Evolutionary conservation across 2,888 invertebrate genomes (phyloP), one percentile per base, ranked within the genome.

Genomic region (Agrenia bidenticulata): DNA sequence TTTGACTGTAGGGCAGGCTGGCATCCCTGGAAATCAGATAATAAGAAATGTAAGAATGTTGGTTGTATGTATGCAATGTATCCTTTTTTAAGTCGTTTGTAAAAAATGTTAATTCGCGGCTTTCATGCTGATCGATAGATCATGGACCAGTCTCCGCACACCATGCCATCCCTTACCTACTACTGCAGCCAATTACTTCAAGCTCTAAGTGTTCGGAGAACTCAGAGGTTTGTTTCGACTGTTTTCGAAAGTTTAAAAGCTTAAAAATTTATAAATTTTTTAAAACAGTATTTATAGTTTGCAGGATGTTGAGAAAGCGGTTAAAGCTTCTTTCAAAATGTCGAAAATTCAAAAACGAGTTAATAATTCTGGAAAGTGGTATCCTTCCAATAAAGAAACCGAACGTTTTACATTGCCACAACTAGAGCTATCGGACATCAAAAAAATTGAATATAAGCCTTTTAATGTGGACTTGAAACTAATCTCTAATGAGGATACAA

Each of bases 101-200:
- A n/a, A n/a, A n/a, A n/a, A n/a, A n/a, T n/a, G n/a, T n/a, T n/a
- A n/a, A n/a, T n/a, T n/a, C n/a, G n/a, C n/a, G n/a, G n/a, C n/a
- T n/a, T n/a, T n/a, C n/a, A n/a, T 27, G 11, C 32, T 32, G 5
- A 32, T 60, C 42, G 55, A 7, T 26, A 75, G 73, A 68, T 75
- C 9, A 72, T 75, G 69, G 73, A 75, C 42, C 58, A 69, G 1
- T 75, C 74, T n/a, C 74, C 74, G 2, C 73, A 75, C 54, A 73
- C 74, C 17, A 75, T 75, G 74, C 74, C 74, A 13, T 73, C 73
- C 0, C 45, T 72, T n/a, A 69, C 70, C 15, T 75, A 70, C 45
- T 75, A 66, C 42, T 67, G 69, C 37, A 60, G 66, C 5, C 70
- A 73, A 53, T 60, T 75, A 19, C 45, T 75, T 15, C 57, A 57